Evolutionary conservation across 2,888 invertebrate genomes (phyloP), one percentile per base, ranked within the genome.

Genomic region (Rotaria macrura): DNA sequence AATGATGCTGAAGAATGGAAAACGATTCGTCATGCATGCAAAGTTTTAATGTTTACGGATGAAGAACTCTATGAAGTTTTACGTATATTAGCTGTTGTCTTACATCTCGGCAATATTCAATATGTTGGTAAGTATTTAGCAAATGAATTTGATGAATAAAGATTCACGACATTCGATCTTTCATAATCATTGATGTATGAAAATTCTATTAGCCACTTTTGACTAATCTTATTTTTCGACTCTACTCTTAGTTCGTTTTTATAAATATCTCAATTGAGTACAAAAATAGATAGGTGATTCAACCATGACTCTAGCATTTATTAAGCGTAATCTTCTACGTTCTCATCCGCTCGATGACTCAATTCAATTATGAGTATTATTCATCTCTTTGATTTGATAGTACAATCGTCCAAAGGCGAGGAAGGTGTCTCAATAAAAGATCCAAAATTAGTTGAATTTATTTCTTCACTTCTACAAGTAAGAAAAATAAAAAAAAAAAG

Each of bases 101-200:
- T 99, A 49, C 98, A 99, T 90, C 94, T 96, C 88, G 99, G 99
- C 87, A 99, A 99, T 89, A 95, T 99, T 72, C 95, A 95, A 91
- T 98, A 97, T 90, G 9, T 0, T 40, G 74, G 74, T 74, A 40
- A 40, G 10, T 74, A 40, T 74, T 40, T 6, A 14, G 1, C 1
- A 7, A 40, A 40, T 23, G 9, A 4, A 2, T 9, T 74, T 17
- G 23, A 12, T 10, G 38, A n/a, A n/a, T n/a, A n/a, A n/a, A n/a
- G n/a, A n/a, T n/a, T n/a, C n/a, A n/a, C n/a, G n/a, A n/a, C n/a
- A n/a, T n/a, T n/a, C n/a, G n/a, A n/a, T n/a, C n/a, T n/a, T n/a
- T n/a, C n/a, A n/a, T n/a, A n/a, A n/a, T n/a, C n/a, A n/a, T n/a
- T n/a, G n/a, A n/a, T n/a, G n/a, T n/a, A n/a, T n/a, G n/a, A n/a